phyloP scores from a whole-genome alignment of 2,797 vertebrate species.

The Amblyraja radiata region DNA sequence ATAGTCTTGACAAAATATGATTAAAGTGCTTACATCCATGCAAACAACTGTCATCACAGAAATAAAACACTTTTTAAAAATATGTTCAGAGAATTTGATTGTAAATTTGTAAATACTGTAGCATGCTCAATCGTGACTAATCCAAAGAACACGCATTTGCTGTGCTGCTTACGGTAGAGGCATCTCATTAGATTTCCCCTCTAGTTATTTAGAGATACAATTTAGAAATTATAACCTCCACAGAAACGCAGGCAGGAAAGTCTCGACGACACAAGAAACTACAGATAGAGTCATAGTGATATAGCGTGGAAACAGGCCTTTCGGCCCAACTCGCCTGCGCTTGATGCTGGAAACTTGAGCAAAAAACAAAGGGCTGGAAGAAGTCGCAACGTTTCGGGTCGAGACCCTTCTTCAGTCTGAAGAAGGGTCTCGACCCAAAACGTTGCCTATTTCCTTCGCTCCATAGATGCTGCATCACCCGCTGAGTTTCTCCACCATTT shows the following conservation, averaged over 20 bases:
- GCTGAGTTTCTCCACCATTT: no score
- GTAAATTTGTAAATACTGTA: background rate
- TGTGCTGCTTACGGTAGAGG: background rate
- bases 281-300: no score
- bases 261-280: no score
- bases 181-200: background rate
- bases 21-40: background rate
- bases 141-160: background rate
- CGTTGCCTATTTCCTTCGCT: no score
- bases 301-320: no score
- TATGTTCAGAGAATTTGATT: background rate
- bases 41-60: background rate
- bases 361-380: no score
- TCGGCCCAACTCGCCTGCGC: no score
- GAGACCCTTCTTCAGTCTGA: no score
- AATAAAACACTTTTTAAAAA: background rate
- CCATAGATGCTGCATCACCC: no score
- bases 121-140: background rate
- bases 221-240: background rate
- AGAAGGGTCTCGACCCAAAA: no score
- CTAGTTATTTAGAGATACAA: background rate
- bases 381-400: no score
- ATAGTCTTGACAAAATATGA: background rate
- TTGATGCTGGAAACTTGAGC: no score
- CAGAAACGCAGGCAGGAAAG: background rate